Evolutionary conservation across 1,140 invertebrate species (phyloP).

Genomic region (Zaprionus lachaisei): DNA sequence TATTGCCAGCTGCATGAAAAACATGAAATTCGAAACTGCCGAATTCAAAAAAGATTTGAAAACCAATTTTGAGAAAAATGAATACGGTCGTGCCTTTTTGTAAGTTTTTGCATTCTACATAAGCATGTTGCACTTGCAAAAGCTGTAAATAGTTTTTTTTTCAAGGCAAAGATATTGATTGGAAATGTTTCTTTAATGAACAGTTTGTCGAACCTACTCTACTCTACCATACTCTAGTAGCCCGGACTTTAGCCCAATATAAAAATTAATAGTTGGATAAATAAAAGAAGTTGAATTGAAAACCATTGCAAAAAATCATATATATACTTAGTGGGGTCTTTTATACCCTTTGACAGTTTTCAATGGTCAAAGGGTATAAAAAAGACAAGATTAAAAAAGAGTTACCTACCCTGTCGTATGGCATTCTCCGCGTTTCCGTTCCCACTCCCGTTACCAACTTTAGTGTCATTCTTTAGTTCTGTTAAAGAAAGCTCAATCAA

Average conservation of each 20-base stretch:
- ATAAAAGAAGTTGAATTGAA: no score
- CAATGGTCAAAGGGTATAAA: no score
- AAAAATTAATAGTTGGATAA: no score
- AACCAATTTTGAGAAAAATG: conserved; percentile 16
- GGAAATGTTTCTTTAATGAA: no score
- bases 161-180: background rate
- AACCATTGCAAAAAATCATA: no score
- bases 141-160: background rate
- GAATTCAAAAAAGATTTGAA: conserved; percentile 15
- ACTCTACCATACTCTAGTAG: no score
- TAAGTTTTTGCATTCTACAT: conserved; percentile 20
- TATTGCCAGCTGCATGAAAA: conserved; percentile 28
- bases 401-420: conserved; percentile 68
- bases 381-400: background rate
- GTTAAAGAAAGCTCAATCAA: conserved; percentile 76
- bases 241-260: no score
- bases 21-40: conserved; percentile 25
- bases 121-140: background rate
- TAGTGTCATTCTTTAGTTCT: conserved; percentile 68
- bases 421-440: conserved; percentile 18
- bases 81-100: conserved; percentile 53
- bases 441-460: conserved; percentile 66
- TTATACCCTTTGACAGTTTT: no score
- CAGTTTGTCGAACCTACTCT: background rate
- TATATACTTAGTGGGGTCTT: no score